Conservation (phyloP, 2,888 invertebrate species). For the Microplitis deprimator region DNA sequence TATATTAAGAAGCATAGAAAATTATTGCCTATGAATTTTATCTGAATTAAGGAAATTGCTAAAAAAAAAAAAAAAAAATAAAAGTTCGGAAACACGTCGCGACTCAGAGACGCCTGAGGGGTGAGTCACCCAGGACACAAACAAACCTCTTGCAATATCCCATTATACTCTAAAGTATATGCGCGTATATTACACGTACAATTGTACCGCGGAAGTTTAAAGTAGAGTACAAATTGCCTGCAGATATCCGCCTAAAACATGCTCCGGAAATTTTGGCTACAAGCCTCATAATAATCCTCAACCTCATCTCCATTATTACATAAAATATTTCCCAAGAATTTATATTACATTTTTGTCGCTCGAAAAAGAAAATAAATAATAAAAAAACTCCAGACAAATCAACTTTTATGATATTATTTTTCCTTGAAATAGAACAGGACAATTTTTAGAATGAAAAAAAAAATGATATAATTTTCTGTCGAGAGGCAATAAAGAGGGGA, state of each 20-base stretch:
- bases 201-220: background rate
- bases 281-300: background rate
- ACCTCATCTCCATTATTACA: background rate
- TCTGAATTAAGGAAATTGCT: too few relatives aligned
- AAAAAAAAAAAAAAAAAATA: background rate
- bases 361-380: background rate
- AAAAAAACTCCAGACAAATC: background rate
- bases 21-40: too few relatives aligned
- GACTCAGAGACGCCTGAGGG: constrained; percentile 60
- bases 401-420: background rate
- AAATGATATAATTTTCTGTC: constrained; percentile 52
- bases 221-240: constrained; percentile 18
- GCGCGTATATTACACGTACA: constrained; percentile 16
- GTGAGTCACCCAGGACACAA: constrained; percentile 59
- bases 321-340: background rate
- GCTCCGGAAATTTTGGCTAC: constrained; percentile 21
- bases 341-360: constrained; percentile 1
- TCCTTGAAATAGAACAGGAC: background rate
- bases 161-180: constrained; percentile 12
- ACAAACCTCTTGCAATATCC: constrained; percentile 55
- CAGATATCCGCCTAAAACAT: constrained; percentile 12
- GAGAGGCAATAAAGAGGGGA: constrained; percentile 41
- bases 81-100: constrained; percentile 61
- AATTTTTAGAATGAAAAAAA: constrained; percentile 21
- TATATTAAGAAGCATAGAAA: too few relatives aligned